phyloP scores from a whole-genome alignment of 2,113 vertebrate species.

The Heterocephalus glaber region DNA sequence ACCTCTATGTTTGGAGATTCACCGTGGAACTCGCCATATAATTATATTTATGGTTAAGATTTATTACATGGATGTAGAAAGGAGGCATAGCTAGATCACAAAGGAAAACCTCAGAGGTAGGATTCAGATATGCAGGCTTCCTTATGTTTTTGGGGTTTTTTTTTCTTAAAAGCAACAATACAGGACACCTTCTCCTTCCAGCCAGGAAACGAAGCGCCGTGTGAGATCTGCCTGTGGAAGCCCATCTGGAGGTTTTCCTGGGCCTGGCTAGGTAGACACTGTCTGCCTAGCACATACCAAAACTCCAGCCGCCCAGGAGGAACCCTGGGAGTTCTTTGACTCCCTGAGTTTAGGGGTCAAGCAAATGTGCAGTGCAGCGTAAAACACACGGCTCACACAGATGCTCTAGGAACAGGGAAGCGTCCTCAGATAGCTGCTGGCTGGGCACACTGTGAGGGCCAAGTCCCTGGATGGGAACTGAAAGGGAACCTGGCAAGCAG shows the following conservation, averaged over 20 bases:
- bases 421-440: neutral
- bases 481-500: neutral
- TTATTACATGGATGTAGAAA: neutral
- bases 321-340: neutral
- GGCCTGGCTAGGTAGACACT: neutral
- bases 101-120: neutral
- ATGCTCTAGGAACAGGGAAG: neutral
- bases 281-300: neutral
- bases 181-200: neutral
- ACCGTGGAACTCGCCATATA: neutral
- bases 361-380: neutral
- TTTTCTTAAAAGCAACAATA: neutral
- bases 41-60: too few species aligned
- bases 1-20: neutral
- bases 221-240: neutral
- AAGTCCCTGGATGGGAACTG: neutral
- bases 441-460: neutral
- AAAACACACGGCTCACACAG: neutral
- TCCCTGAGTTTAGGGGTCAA: neutral
- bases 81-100: neutral
- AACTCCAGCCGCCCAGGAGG: neutral
- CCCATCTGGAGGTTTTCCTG: neutral
- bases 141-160: neutral
- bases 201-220: neutral
- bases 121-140: neutral